A percentile compares a stretch with the other conserved stretches of the same genome.
phyloP scores from a whole-genome alignment of 2,797 vertebrate species.

The Cirrhinus mrigala region DNA sequence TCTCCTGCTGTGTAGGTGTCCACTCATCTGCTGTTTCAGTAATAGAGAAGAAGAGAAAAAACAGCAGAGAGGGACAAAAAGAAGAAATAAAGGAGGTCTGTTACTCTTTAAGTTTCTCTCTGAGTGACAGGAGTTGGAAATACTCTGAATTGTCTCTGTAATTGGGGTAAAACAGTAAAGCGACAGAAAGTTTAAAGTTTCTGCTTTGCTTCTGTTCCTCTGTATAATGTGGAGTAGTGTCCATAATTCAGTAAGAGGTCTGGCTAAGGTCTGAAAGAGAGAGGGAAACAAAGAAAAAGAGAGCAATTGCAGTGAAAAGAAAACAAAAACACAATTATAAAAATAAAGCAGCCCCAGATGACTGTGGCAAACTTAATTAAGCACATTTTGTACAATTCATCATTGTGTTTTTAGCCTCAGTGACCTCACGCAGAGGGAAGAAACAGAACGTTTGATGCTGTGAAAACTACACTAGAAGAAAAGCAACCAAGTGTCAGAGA shows the following conservation, averaged over 20 bases:
- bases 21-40: conserved; percentile 24
- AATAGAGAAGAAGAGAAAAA: conserved; percentile 16
- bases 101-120: conserved; percentile 10
- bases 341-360: neutral
- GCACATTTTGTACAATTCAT: conserved; percentile 32
- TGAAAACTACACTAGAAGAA: conserved; percentile 12
- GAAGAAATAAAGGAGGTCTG: neutral
- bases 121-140: conserved; percentile 7
- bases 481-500: conserved; percentile 10
- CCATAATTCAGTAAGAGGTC: conserved; percentile 24
- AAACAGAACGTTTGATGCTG: conserved; percentile 12
- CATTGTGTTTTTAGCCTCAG: conserved; percentile 33
- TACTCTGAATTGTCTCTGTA: conserved; percentile 32
- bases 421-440: conserved; percentile 20
- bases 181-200: conserved; percentile 16
- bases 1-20: conserved; percentile 42
- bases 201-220: conserved; percentile 16
- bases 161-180: conserved; percentile 32
- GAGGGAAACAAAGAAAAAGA: conserved; percentile 34
- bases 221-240: conserved; percentile 22
- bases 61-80: conserved; percentile 14
- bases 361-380: conserved; percentile 15
- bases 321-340: conserved; percentile 63
- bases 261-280: neutral
- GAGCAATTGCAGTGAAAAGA: conserved; percentile 27